phyloP scores from a whole-genome alignment of 2,113 vertebrate species.

The Abramis brama region DNA sequence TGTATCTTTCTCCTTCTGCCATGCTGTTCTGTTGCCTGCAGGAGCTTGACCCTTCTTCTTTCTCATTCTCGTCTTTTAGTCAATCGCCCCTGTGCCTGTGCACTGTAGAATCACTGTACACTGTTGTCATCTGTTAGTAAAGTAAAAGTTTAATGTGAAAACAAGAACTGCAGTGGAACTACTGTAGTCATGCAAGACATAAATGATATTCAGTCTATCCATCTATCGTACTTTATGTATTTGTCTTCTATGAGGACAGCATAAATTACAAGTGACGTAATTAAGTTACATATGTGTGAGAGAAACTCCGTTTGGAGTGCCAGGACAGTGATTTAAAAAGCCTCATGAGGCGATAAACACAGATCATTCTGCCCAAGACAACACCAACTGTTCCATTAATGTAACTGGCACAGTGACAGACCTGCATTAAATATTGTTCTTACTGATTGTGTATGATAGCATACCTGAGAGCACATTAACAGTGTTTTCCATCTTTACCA shows the following conservation, averaged over 20 bases:
- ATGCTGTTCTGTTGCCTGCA: neutral
- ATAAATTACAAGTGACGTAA: neutral
- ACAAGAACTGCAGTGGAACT: neutral
- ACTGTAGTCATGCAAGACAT: neutral
- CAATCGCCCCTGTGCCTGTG: neutral
- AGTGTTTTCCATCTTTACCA: neutral
- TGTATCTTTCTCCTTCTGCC: neutral
- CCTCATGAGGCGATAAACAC: neutral
- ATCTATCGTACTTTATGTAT: too few relatives aligned
- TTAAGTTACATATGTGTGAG: neutral
- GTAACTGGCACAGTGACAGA: neutral
- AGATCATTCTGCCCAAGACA: neutral
- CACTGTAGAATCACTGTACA: neutral
- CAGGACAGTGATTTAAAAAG: neutral
- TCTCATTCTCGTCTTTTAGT: neutral
- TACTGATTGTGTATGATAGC: neutral
- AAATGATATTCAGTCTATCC: neutral
- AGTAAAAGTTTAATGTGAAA: neutral
- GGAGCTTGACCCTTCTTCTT: neutral
- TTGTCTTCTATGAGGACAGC: neutral
- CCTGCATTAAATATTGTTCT: neutral
- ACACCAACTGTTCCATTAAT: neutral
- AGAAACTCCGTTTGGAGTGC: neutral
- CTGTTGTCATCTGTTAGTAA: constrained; percentile 12
- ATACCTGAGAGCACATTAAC: neutral